These are phyloP conservation scores for Trogon melanurus DNA, from an alignment of 2,113 vertebrate species.

Conservation along the genomic window DNA sequence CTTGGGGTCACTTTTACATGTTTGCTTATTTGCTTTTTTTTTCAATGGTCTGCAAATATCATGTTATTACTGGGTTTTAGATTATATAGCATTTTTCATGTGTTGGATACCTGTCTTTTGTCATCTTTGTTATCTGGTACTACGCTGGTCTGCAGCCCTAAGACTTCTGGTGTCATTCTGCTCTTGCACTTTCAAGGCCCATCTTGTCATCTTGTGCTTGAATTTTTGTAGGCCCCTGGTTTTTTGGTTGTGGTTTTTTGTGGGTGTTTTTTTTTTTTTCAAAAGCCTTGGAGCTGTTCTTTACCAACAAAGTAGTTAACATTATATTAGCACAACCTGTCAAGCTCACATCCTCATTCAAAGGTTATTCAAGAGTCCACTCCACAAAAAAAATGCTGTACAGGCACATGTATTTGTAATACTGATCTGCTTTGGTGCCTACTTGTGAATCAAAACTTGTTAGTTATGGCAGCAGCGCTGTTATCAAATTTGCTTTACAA, in stretches of 20 bases:
- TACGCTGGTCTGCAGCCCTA: background rate
- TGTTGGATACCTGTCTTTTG: background rate
- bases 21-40: background rate
- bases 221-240: background rate
- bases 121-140: background rate
- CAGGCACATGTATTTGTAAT: background rate
- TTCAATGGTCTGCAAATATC: background rate
- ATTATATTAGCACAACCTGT: background rate
- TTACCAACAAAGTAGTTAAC: background rate
- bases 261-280: background rate
- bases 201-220: background rate
- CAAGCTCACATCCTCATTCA: background rate
- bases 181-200: background rate
- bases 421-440: background rate
- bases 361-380: background rate
- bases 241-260: too few species aligned
- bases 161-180: background rate
- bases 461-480: background rate
- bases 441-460: background rate
- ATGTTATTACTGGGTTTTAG: background rate
- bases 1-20: background rate
- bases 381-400: background rate
- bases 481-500: background rate
- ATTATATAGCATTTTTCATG: background rate
- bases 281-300: background rate